Evolutionary conservation across 1,140 invertebrate genomes (phyloP), one percentile per base, ranked within the genome.

Genomic region (Platyscapa corneri): DNA sequence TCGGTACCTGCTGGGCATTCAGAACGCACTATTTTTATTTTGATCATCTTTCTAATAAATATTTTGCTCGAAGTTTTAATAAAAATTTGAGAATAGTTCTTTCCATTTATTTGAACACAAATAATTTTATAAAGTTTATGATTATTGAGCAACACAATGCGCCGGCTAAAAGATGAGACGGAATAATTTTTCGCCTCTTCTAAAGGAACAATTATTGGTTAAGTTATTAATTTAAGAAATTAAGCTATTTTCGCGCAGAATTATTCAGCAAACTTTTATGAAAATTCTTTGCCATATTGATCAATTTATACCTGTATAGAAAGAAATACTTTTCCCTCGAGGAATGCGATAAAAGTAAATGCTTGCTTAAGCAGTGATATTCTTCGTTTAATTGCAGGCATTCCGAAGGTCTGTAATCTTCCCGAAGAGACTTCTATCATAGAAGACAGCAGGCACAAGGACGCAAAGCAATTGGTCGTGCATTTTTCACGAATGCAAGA

Each of bases 361-460:
- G 42, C 10, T 75, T 75, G 16, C 30, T 75, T 0, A 46, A 75
- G 1, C 12, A 75, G 14, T 7, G 27, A 46, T 39, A 30, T 75
- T 77, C 27, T 56, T 56, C 8, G 18, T 56, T 77, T 77, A 56
- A 77, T 77, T 77, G 7, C 49, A 77, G 75, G 30, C 30, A 56
- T 77, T 53, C 49, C 49, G 16, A 56, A 27, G 30, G n/a, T 42
- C 14, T 34, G 32, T 39, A 70, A 39, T 37, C 67, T 37, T 23
- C 0, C 10, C 12, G 1, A 32, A 60, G 7, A 60, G 56, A 60
- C 23, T 27, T 23, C 1, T 27, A 27, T 27, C 7, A 27, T 60
- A 60, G 3, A 27, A 60, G 27, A 60, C 56, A 60, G 56, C 23
- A 76, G 6, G 8, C 0, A 34, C 3, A 67, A 42, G 3, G 34